phyloP scores from a whole-genome alignment of 1,140 invertebrate genomes.

The Musca domestica region DNA sequence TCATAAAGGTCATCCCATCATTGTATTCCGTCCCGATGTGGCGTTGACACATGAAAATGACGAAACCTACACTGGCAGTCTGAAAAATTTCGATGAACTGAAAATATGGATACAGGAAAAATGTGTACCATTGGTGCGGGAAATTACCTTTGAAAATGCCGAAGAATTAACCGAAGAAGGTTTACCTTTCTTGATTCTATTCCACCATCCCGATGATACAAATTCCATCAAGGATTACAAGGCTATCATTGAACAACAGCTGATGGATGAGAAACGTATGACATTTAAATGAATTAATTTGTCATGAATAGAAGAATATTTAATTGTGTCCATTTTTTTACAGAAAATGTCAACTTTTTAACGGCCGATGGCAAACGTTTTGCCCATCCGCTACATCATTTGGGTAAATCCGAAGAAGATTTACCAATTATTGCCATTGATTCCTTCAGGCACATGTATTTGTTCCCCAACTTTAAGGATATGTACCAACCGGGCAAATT shows the following conservation, averaged over 20 bases:
- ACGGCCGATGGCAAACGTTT: conserved; percentile 96
- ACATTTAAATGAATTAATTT: conserved; percentile 48
- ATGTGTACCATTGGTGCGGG: conserved; percentile 83
- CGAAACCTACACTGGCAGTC: conserved; percentile 73
- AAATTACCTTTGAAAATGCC: conserved; percentile 99
- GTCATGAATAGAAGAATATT: conserved; percentile 12
- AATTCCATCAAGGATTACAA: conserved; percentile 85
- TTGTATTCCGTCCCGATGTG: conserved; percentile 78
- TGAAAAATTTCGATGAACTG: conserved; percentile 73
- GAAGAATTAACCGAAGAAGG: conserved; percentile 99
- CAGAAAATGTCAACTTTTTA: conserved; percentile 92
- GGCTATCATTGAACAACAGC: conserved; percentile 73
- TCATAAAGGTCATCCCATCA: conserved; percentile 63
- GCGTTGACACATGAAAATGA: conserved; percentile 76
- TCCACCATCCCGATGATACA: conserved; percentile 85
- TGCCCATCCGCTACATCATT: conserved; percentile 95
- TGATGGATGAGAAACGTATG: conserved; percentile 89
- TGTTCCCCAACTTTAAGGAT: conserved; percentile 79
- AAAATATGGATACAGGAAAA: conserved; percentile 85
- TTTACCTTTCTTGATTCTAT: conserved; percentile 97
- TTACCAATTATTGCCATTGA: conserved; percentile 97
- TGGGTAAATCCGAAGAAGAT: conserved; percentile 88
- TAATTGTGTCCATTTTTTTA: conserved; percentile 42
- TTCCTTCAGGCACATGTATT: conserved; percentile 99
- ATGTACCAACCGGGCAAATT: conserved; percentile 80